A percentile compares a stretch with the other conserved stretches of the same genome.
These are phyloP conservation scores for Enteromius thamalakanensis DNA, from an alignment of 2,797 vertebrate genomes.

Conservation along the genomic window DNA sequence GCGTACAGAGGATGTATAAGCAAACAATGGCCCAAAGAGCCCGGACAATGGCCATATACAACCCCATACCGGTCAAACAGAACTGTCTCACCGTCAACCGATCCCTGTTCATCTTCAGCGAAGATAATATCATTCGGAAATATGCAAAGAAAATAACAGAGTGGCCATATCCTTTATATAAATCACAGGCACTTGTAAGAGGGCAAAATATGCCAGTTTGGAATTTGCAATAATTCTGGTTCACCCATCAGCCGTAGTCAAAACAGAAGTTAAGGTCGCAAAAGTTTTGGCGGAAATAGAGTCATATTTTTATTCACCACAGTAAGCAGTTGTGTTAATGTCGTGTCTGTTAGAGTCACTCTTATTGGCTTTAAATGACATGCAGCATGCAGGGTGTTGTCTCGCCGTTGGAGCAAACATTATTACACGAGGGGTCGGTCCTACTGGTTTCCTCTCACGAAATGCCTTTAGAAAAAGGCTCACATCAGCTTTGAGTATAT, in stretches of 20 bases:
- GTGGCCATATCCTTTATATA: constrained; percentile 95
- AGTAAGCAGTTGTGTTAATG: neutral
- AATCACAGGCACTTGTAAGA: neutral
- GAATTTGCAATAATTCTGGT: neutral
- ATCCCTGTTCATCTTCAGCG: constrained; percentile 97
- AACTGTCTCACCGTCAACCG: constrained; percentile 96
- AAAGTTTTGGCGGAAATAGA: constrained; percentile 19
- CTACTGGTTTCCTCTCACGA: neutral
- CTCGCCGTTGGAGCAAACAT: constrained; percentile 39
- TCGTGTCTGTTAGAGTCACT: neutral
- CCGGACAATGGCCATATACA: constrained; percentile 97
- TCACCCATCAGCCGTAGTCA: neutral
- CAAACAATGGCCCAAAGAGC: constrained; percentile 96
- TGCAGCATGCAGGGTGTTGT: constrained; percentile 41
- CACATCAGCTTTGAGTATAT: neutral
- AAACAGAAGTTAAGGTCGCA: neutral
- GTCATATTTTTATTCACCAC: neutral
- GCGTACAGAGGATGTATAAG: constrained; percentile 87
- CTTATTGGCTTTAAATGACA: neutral
- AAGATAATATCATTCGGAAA: constrained; percentile 97
- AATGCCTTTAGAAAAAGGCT: neutral
- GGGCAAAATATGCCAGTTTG: neutral
- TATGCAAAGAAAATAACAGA: constrained; percentile 98
- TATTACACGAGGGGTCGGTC: neutral
- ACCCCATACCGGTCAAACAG: constrained; percentile 96